These are phyloP conservation scores for Chunga burmeisteri DNA, from an alignment of 2,113 vertebrate species.

Conservation along the genomic window DNA sequence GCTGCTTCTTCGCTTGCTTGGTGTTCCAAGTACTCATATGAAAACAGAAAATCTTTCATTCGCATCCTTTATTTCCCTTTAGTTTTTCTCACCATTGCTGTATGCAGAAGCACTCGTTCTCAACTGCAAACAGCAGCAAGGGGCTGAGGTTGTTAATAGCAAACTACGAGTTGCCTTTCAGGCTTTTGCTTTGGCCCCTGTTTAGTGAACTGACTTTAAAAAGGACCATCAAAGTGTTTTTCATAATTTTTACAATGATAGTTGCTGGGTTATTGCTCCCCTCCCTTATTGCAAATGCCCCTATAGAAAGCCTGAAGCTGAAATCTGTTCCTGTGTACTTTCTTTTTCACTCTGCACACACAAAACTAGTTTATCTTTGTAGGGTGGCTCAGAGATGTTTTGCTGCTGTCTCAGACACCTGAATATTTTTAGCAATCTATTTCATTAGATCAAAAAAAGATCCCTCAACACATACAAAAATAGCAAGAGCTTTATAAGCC, in stretches of 20 bases:
- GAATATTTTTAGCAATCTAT: slow-evolving; percentile 46
- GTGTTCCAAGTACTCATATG: slow-evolving; percentile 32
- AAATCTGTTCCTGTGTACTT: slow-evolving; percentile 8
- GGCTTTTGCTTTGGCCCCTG: slow-evolving; percentile 29
- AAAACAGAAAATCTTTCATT: slow-evolving; percentile 35
- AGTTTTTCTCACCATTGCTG: slow-evolving; percentile 7
- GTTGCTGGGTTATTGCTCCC: slow-evolving; percentile 8
- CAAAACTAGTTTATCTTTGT: slow-evolving; percentile 11
- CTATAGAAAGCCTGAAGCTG: slow-evolving; percentile 30
- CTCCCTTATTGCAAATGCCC: background rate
- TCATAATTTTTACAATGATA: slow-evolving; percentile 64
- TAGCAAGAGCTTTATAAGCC: background rate
- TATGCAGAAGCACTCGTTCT: background rate
- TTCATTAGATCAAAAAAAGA: slow-evolving; percentile 27
- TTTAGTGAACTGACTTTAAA: slow-evolving; percentile 34
- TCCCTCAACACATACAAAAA: slow-evolving; percentile 10
- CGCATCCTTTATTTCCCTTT: background rate
- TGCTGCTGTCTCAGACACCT: slow-evolving; percentile 44
- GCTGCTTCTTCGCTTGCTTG: slow-evolving; percentile 37
- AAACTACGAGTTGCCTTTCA: background rate
- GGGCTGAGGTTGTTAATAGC: background rate
- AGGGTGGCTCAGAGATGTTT: slow-evolving; percentile 21
- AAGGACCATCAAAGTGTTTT: slow-evolving; percentile 49
- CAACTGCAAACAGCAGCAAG: background rate
- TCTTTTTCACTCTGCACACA: background rate